Conservation (phyloP, 2,797 vertebrate species). For the Florisuga fusca region DNA sequence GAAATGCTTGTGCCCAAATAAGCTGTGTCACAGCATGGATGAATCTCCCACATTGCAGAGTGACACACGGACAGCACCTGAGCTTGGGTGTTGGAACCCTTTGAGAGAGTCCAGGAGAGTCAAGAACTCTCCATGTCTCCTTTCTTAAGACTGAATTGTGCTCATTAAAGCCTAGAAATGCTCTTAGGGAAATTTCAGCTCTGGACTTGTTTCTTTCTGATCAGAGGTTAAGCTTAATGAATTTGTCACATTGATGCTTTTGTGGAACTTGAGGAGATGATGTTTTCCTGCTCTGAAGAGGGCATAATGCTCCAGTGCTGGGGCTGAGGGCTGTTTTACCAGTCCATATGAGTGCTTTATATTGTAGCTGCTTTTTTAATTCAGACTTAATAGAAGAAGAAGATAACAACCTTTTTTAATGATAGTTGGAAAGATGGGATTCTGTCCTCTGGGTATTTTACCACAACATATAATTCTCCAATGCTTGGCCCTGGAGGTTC, state of each 20-base stretch:
- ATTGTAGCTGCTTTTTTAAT: not conserved
- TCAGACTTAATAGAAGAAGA: not conserved
- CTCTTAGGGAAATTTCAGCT: not conserved
- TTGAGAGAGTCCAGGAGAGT: not conserved
- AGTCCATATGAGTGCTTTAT: accelerated
- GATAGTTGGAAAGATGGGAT: not conserved
- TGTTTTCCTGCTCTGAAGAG: not conserved
- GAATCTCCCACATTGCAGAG: not conserved
- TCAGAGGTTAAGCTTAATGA: not conserved
- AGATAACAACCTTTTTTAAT: not conserved
- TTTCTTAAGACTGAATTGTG: not conserved
- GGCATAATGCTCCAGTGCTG: not conserved
- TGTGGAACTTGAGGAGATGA: not conserved
- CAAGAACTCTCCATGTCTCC: not conserved
- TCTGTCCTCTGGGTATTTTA: not conserved
- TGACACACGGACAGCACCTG: not conserved
- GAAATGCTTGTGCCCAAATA: not conserved
- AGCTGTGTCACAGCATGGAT: not conserved
- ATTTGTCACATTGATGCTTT: not conserved
- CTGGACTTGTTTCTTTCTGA: not conserved
- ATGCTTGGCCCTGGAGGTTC: not conserved
- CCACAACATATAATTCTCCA: not conserved
- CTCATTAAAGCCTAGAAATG: not conserved
- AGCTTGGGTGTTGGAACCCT: not conserved
- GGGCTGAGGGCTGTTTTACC: not conserved